Percentiles rank a stretch among this genome's conserved stretches.
These are phyloP conservation scores for Colius striatus DNA, from an alignment of 2,113 vertebrate genomes.

Conservation along the genomic window DNA sequence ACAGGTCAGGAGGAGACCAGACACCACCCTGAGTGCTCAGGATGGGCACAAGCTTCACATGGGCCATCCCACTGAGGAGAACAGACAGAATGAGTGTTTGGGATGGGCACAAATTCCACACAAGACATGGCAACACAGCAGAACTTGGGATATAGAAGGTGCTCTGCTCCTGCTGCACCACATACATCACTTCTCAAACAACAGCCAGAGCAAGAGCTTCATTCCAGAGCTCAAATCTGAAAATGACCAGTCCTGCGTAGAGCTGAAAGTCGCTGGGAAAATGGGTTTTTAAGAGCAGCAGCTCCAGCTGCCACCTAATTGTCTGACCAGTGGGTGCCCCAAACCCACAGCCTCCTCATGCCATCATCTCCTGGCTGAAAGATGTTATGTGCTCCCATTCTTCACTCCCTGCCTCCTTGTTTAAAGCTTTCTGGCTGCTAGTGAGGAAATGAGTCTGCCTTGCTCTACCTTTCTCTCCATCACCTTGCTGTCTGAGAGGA, in stretches of 20 bases:
- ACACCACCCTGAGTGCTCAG: not conserved
- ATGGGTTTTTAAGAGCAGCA: conserved; percentile 24
- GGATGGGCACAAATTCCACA: not conserved
- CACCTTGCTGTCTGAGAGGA: not conserved
- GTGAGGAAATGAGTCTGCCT: conserved; percentile 19
- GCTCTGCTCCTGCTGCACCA: rapidly evolving
- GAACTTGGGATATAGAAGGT: not conserved
- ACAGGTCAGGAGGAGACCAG: not conserved
- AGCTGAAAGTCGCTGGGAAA: conserved; percentile 7
- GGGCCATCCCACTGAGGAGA: not conserved
- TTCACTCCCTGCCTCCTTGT: not conserved
- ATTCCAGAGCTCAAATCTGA: not conserved
- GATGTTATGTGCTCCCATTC: not conserved
- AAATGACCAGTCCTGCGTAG: not conserved
- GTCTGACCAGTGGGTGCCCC: not conserved
- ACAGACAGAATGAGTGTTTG: rapidly evolving
- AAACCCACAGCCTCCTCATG: not conserved
- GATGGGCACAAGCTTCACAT: not conserved
- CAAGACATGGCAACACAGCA: not conserved
- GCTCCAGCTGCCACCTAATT: conserved; percentile 1
- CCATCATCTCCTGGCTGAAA: conserved; percentile 18
- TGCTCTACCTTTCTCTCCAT: not conserved
- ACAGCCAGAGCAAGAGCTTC: not conserved
- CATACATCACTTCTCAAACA: not conserved
- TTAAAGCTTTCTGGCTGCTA: conserved; percentile 15